Evolutionary conservation across 2,888 invertebrate species (phyloP).

Genomic region (Drosophila eohydei): DNA sequence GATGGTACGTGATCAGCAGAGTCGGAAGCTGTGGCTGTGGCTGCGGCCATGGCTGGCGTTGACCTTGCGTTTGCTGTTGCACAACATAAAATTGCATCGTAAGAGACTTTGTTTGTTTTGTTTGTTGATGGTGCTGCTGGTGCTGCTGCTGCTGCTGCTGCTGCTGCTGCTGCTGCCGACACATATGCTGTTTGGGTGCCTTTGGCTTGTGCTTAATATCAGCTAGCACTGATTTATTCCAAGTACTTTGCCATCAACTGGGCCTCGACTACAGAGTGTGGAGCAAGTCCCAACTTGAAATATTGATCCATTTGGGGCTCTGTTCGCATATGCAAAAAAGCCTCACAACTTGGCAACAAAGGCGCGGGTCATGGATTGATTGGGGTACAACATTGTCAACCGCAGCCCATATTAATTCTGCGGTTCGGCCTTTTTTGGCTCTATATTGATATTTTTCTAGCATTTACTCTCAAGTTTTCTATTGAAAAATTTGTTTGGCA

Average conservation of each 20-base stretch:
- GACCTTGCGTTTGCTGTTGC: conserved; percentile 65
- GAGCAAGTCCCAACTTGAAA: conserved; percentile 49
- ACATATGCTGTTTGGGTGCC: conserved; percentile 33
- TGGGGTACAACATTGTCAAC: conserved; percentile 44
- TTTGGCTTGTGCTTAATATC: conserved; percentile 8
- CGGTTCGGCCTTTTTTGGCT: conserved; percentile 22
- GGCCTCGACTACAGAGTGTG: conserved; percentile 18
- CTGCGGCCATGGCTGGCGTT: conserved; percentile 20
- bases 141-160: neutral
- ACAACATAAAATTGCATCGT: conserved; percentile 42
- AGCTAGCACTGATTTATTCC: conserved; percentile 60
- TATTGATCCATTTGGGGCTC: conserved; percentile 69
- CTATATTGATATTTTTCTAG: conserved; percentile 22
- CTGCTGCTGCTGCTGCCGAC: conserved; percentile 6
- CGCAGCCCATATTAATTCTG: conserved; percentile 52
- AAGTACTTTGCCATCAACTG: conserved; percentile 48
- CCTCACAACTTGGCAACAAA: conserved; percentile 42
- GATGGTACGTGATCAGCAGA: conserved; percentile 41
- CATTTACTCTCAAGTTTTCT: conserved; percentile 24
- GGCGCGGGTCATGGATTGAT: conserved; percentile 24
- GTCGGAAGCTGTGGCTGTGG: neutral
- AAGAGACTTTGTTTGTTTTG: conserved; percentile 26
- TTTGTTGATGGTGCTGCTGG: conserved; percentile 5
- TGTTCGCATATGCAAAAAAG: conserved; percentile 20
- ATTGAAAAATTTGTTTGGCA: conserved; percentile 51